Evolutionary conservation across 2,113 vertebrate species (phyloP), one percentile per base, ranked within the genome.

Genomic region (Carassius auratus): DNA sequence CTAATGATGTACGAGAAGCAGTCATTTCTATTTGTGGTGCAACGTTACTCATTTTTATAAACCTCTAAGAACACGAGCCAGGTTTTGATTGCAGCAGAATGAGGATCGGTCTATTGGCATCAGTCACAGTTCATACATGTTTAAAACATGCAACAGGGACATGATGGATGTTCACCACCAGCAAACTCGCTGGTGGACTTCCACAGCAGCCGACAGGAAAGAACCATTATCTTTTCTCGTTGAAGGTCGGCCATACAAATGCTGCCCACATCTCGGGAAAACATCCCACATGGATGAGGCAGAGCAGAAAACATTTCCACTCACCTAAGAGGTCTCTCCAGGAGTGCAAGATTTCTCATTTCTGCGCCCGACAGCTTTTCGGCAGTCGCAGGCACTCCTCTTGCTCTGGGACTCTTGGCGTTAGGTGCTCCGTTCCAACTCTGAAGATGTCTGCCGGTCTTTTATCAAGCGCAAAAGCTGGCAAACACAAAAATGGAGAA

Each of bases 241-340:
- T 94, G 93, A 94, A 93, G 92, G 93, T 94, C 93, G 92, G 92
- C 91, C 93, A 95, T 59, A 89, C 75, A 89, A 91, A 93, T 90
- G 89, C 89, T 92, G 91, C 88, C 90, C 90, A 89, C 90, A 90
- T 91, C 91, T 88, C 52, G 38, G 85, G 91, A 92, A 87, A 89
- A 91, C 87, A 87, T 78, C 85, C 81, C 87, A 87, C 80, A 82
- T 6, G 83, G 88, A 87, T 85, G 57, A 88, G 30, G 62, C 85
- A 66, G 81, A 85, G 79, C 50, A 78, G 79, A 90, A 92, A 92
- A 92, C 88, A 93, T 91, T 92, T 93, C 89, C 90, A 93, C 88
- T 91, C 90, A 91, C 86, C 86, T 86, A 86, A 91, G 88, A 84
- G 89, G 86, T 89, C 92, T 93, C 86, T 87, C 89, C 90, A 86